A percentile compares a stretch with the other conserved stretches of the same genome.
Evolutionary conservation across 1,140 invertebrate species (phyloP).

Genomic region (Sarcophaga peregrina): DNA sequence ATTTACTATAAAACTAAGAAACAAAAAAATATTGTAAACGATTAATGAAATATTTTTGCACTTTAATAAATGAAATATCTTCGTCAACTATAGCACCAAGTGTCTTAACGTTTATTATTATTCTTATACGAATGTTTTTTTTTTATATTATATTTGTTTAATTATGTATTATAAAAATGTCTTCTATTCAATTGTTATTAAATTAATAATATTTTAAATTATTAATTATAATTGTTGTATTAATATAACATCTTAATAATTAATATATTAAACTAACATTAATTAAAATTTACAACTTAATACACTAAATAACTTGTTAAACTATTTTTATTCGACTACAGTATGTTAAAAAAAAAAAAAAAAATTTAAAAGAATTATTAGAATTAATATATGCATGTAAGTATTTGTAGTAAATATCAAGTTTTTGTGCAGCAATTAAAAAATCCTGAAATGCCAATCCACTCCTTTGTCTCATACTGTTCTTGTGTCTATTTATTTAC

Average conservation of each 20-base stretch:
- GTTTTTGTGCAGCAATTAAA: too few species aligned
- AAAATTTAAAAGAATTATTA: too few species aligned
- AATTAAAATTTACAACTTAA: neutral
- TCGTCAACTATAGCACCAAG: constrained; percentile 16
- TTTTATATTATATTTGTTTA: neutral
- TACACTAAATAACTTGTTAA: neutral
- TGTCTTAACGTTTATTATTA: neutral
- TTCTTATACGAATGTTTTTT: neutral
- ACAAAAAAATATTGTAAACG: too few species aligned
- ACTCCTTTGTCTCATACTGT: neutral
- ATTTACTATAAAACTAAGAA: too few species aligned
- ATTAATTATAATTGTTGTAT: neutral
- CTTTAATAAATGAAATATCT: neutral
- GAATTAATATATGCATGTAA: too few species aligned
- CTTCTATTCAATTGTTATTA: neutral
- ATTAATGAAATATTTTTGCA: too few species aligned
- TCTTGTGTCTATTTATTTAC: neutral
- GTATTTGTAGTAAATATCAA: too few species aligned
- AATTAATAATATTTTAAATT: neutral
- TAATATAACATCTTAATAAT: neutral
- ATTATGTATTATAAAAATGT: neutral
- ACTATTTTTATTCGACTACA: too few species aligned
- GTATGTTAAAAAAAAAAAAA: too few species aligned
- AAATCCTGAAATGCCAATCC: too few species aligned
- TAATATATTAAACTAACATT: constrained; percentile 1